Evolutionary conservation across 2,888 invertebrate species (phyloP), one percentile per base, ranked within the genome.

Genomic region (Diploptera punctata): DNA sequence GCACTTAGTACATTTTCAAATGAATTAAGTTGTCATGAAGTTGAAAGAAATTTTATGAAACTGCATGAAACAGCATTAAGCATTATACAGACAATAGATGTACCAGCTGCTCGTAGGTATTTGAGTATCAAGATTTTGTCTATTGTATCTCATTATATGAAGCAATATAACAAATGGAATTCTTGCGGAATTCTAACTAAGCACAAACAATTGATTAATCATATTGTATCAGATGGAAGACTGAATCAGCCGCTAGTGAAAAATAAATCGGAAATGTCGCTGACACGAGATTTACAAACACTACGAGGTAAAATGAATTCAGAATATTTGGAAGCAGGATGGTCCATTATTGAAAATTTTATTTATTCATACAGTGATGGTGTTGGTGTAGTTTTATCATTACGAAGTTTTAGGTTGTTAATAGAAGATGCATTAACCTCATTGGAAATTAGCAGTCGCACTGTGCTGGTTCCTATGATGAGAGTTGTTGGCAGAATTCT

Each of bases 361-460:
- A n/a, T 71, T 13, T 16, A 65, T 16, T 16, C 33, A 3, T 10
- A 21, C 10, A n/a, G 24, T 19, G 29, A 72, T 26, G 52, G 74
- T 13, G 67, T 71, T 38, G 62, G 57, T 61, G 70, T 70, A 2
- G 16, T 31, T 31, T 60, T 70, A 7, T 16, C 13, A 9, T 43
- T 38, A 1, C 24, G 43, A 26, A 54, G 13, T 29, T 57, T 26
- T 2, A 44, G 21, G 1, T 13, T 16, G 13, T 43, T 71, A 29
- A 21, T 47, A 7, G 31, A 18, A 19, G 83, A 80, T 75, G 77
- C 84, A 69, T 81, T 83, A 71, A 81, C 81, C 74, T 79, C 83
- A 3, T 75, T 83, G 47, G 84, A 86, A 77, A 82, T 84, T 77
- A 86, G 87, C 65, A 86, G 86, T 2, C 83, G 84, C 78, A 84